Conservation (phyloP, 2,113 vertebrate genomes). For the Mesocricetus auratus region DNA sequence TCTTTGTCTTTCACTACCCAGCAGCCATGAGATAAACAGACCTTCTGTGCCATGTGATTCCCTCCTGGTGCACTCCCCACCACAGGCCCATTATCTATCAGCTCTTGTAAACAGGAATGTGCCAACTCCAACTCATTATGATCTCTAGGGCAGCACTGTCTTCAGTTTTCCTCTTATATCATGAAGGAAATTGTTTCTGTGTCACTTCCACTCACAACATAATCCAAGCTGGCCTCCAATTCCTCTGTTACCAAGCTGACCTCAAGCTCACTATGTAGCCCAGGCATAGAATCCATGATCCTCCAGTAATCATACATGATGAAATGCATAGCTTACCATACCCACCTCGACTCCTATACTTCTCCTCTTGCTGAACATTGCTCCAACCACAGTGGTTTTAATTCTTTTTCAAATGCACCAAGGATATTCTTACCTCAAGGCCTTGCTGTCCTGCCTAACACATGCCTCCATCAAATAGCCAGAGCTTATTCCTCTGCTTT, state of each 20-base stretch:
- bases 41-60: neutral
- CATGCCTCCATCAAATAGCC: neutral
- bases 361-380: neutral
- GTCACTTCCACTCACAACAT: neutral
- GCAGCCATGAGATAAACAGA: neutral
- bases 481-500: neutral
- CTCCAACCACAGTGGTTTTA: neutral
- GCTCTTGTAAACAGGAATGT: neutral
- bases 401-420: neutral
- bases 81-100: neutral
- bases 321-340: neutral
- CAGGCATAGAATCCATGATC: neutral
- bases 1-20: neutral
- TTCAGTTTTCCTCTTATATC: neutral
- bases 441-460: constrained; percentile 6
- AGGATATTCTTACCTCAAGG: neutral
- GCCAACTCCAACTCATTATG: neutral
- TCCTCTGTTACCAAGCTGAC: neutral
- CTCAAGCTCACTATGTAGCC: neutral
- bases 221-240: neutral
- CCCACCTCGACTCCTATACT: neutral
- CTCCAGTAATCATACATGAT: neutral
- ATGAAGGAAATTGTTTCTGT: neutral
- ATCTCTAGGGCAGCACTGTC: neutral
- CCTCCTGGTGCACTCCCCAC: neutral